These are phyloP conservation scores for Rhinophrynus dorsalis DNA, from an alignment of 2,797 vertebrate species.

Conservation along the genomic window DNA sequence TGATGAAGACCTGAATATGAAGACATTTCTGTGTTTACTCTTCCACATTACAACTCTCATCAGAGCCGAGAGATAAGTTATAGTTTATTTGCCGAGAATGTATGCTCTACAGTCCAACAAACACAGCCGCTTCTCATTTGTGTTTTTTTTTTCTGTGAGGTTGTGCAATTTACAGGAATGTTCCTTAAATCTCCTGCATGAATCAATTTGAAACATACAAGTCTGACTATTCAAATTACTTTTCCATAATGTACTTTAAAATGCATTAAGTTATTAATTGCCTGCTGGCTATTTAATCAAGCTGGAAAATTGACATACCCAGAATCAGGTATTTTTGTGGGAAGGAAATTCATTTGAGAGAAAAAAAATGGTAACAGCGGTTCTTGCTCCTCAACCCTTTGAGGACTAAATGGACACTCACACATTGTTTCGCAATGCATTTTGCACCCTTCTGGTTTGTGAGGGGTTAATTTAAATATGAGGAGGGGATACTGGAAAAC, in stretches of 20 bases:
- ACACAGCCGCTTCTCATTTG: slow-evolving; percentile 55
- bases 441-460: no score
- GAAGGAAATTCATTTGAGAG: slow-evolving; percentile 81
- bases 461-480: slow-evolving; percentile 84
- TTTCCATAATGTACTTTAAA: slow-evolving; percentile 83
- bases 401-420: no score
- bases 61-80: slow-evolving; percentile 39
- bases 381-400: slow-evolving; percentile 81
- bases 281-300: slow-evolving; percentile 83
- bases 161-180: slow-evolving; percentile 65
- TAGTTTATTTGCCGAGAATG: slow-evolving; percentile 44
- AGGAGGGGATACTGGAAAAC: slow-evolving; percentile 81
- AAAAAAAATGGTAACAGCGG: slow-evolving; percentile 67
- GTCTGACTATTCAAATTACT: slow-evolving; percentile 81
- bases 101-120: slow-evolving; percentile 14
- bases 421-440: no score
- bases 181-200: slow-evolving; percentile 74
- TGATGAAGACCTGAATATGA: slow-evolving; percentile 37
- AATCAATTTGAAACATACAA: slow-evolving; percentile 78
- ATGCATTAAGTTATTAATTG: slow-evolving; percentile 87
- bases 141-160: slow-evolving; percentile 56
- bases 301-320: slow-evolving; percentile 81
- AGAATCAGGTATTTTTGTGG: slow-evolving; percentile 78
- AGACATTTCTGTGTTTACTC: slow-evolving; percentile 41
- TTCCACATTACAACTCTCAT: slow-evolving; percentile 39